Base-by-base conservation (phyloP, 2,797 vertebrate genomes). In the Pristis pectinata region DNA sequence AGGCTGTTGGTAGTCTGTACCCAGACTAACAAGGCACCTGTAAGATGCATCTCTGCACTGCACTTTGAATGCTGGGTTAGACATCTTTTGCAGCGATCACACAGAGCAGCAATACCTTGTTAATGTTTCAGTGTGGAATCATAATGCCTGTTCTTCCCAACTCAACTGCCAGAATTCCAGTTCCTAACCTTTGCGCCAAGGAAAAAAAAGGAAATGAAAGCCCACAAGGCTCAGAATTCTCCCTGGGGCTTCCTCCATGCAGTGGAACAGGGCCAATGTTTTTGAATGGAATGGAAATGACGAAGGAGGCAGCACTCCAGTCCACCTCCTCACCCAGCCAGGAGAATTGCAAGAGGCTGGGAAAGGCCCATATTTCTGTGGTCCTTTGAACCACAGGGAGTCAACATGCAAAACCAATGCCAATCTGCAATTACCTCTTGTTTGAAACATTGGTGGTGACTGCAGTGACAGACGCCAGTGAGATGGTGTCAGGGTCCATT, bases 381-480 rank as follows among this genome's bases (percentile, higher is more conserved):
- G 0, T 24, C 11, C 27, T n/a, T 87, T 34, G 30, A 49, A 49
- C 11, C 10, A 10, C 11, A 61, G 27, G 56, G 53, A 27, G 3
- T 89, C 85, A 44, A 30, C 34, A 2, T n/a, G 56, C 56, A 19
- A 89, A 61, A 59, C 27, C 3, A n/a, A 34, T 0, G 15, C 4
- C 11, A 61, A 56, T 89, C 76, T 24, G 53, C 11, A 56, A 11
- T 97, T 95, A 98, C 99, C 99, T 98, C 95, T 99, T 99, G 56
- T 99, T 99, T 4, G 99, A 99, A 85, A 99, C 98, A 11, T 99
- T 99, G 95, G 98, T 98, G 95, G 98, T 99, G 95, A 99, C 98
- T 0, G 99, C 99, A 0, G 99, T 99, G 96, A 99, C 98, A 0
- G 99, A 99, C 77, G 99, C 99, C 95, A 99, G 96, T 5, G 99